Percentiles rank a stretch among this genome's conserved stretches.
Evolutionary conservation across 2,797 vertebrate species (phyloP).

Genomic region (Gallirallus australis): DNA sequence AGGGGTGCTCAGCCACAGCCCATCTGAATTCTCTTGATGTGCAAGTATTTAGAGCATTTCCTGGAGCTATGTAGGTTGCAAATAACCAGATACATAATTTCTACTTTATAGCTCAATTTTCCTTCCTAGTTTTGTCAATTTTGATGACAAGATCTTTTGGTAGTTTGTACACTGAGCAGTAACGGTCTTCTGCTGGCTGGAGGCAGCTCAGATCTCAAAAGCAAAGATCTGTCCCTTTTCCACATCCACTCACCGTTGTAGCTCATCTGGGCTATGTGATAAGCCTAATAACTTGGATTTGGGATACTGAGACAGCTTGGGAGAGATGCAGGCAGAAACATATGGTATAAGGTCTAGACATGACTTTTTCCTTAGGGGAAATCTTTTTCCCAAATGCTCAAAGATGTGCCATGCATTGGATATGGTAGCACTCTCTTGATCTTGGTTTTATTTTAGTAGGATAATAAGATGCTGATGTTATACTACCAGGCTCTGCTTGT

Average conservation of each 20-base stretch:
- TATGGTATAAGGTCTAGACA: background rate
- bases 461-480: slow-evolving; percentile 55
- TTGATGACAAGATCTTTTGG: background rate
- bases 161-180: background rate
- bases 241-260: background rate
- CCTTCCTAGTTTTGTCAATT: background rate
- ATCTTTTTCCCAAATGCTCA: slow-evolving; percentile 36
- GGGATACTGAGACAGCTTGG: background rate
- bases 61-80: background rate
- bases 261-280: background rate
- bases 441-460: slow-evolving; percentile 33
- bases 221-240: background rate
- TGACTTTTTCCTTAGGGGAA: slow-evolving; percentile 8
- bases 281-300: background rate
- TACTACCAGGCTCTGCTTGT: slow-evolving; percentile 30
- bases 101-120: background rate
- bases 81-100: background rate
- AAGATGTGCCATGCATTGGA: slow-evolving; percentile 12
- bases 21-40: background rate
- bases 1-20: background rate
- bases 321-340: background rate
- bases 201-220: background rate
- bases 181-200: background rate
- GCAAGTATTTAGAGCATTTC: background rate
- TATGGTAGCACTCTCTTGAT: slow-evolving; percentile 43